phyloP scores from a whole-genome alignment of 2,113 vertebrate genomes.

The Montifringilla adamsi region DNA sequence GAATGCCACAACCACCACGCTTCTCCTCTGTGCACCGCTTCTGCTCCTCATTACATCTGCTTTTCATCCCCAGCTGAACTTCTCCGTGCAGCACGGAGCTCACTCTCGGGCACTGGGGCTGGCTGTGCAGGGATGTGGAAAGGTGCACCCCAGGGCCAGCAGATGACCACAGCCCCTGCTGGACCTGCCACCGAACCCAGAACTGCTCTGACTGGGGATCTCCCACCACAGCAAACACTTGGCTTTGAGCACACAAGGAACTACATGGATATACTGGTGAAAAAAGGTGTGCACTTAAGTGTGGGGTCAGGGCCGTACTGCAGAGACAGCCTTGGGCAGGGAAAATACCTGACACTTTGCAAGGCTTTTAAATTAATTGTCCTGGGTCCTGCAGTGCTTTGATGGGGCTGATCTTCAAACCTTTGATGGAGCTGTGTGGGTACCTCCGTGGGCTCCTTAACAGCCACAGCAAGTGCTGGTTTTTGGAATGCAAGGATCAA shows the following conservation, averaged over 20 bases:
- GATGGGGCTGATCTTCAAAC: neutral
- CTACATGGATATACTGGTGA: neutral
- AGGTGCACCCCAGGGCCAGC: neutral
- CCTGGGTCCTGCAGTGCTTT: neutral
- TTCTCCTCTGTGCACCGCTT: neutral
- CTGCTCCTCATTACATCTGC: neutral
- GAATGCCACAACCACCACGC: no score
- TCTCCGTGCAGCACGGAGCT: fast-evolving
- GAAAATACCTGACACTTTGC: neutral
- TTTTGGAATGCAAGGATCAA: neutral
- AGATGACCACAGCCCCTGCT: neutral
- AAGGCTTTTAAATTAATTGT: neutral
- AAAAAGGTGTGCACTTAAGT: neutral
- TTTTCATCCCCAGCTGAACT: neutral
- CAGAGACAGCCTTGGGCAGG: neutral
- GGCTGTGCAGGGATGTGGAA: neutral
- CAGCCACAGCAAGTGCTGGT: neutral
- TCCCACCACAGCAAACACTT: neutral
- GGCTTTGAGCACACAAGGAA: neutral
- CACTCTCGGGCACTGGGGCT: fast-evolving
- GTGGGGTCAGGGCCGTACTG: neutral
- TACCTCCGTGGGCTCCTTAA: constrained; percentile 1
- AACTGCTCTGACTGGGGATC: fast-evolving
- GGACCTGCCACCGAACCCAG: neutral
- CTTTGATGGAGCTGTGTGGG: neutral